Evolutionary conservation across 2,113 vertebrate species (phyloP).

Genomic region (Tautogolabrus adspersus): DNA sequence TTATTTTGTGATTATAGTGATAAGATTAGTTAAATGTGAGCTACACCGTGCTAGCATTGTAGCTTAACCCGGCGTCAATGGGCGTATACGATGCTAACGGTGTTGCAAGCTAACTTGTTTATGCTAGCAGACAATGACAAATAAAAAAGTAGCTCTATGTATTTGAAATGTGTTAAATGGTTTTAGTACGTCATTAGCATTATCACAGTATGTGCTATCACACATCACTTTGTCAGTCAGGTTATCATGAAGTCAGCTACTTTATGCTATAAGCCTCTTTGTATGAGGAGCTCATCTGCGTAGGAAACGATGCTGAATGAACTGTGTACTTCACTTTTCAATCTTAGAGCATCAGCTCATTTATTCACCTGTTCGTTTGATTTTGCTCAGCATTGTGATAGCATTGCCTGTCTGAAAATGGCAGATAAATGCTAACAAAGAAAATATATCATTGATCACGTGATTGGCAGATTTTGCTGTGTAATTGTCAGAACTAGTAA

Average conservation of each 20-base stretch:
- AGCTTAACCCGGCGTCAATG: slow-evolving; percentile 38
- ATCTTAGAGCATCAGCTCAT: too few relatives aligned
- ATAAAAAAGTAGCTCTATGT: background rate
- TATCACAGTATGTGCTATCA: fast-evolving
- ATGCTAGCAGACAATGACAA: background rate
- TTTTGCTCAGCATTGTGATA: background rate
- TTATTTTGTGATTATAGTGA: slow-evolving; percentile 19
- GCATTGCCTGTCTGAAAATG: background rate
- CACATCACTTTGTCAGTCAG: background rate
- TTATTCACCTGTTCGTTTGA: background rate
- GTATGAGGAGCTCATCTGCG: background rate
- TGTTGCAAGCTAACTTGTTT: slow-evolving; percentile 3
- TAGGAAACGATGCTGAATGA: background rate
- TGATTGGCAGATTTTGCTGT: too few relatives aligned
- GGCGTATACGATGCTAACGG: slow-evolving; percentile 58
- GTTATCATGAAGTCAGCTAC: background rate
- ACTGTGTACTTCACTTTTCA: too few relatives aligned
- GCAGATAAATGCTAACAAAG: too few relatives aligned
- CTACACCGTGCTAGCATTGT: slow-evolving; percentile 54
- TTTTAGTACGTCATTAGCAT: background rate
- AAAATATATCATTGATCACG: too few relatives aligned
- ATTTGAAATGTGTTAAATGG: background rate
- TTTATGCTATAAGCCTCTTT: slow-evolving; percentile 2
- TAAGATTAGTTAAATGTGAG: background rate
- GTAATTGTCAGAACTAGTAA: too few relatives aligned